Evolutionary conservation across 1,140 invertebrate species (phyloP).

Genomic region (Drosophila bipectinata): DNA sequence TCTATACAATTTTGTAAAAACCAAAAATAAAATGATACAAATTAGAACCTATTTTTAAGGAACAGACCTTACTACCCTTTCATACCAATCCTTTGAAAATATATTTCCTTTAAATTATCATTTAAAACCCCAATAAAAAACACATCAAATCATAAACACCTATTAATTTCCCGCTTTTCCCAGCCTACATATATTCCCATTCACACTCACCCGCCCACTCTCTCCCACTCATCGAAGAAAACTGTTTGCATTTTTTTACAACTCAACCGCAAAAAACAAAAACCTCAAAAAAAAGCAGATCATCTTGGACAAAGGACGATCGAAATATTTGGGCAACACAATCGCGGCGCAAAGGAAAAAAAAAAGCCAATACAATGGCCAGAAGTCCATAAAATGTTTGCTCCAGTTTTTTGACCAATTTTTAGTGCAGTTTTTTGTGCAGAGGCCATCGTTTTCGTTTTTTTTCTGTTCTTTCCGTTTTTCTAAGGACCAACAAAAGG

Average conservation of each 20-base stretch:
- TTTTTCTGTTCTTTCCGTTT: slow-evolving; percentile 20
- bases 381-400: slow-evolving; percentile 60
- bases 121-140: neutral
- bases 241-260: slow-evolving; percentile 39
- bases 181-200: neutral
- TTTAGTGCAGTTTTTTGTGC: slow-evolving; percentile 83
- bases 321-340: slow-evolving; percentile 40
- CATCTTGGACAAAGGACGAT: slow-evolving; percentile 28
- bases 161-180: neutral
- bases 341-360: slow-evolving; percentile 51
- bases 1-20: no score
- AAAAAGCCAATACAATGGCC: slow-evolving; percentile 53
- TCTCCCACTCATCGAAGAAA: slow-evolving; percentile 1
- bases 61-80: no score
- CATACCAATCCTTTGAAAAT: no score
- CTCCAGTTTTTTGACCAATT: slow-evolving; percentile 83
- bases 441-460: slow-evolving; percentile 4
- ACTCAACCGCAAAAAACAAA: slow-evolving; percentile 40
- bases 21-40: no score
- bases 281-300: slow-evolving; percentile 17
- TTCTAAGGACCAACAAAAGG: slow-evolving; percentile 47
- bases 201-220: neutral
- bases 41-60: no score
- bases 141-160: neutral
- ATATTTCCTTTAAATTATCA: no score